Conservation (phyloP, 2,113 vertebrate species). For the Spilogale gracilis region DNA sequence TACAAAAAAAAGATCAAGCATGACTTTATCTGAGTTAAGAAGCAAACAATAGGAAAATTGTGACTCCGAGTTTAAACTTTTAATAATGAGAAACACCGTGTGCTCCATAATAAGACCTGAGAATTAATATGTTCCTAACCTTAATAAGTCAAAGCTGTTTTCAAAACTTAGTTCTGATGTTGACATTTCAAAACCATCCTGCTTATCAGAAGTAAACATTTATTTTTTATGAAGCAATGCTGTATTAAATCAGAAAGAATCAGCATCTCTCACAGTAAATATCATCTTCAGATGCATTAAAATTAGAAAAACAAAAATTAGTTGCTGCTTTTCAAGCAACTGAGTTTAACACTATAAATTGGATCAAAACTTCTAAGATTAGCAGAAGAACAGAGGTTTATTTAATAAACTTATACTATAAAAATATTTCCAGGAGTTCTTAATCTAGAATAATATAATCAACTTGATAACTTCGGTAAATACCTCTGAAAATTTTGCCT, state of each 20-base stretch:
- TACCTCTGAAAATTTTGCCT: background rate
- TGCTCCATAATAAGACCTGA: background rate
- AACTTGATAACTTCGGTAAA: background rate
- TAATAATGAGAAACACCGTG: constrained; percentile 1
- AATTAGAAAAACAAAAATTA: constrained; percentile 20
- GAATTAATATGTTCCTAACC: constrained; percentile 57
- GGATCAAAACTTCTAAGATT: background rate
- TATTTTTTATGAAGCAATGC: constrained; percentile 64
- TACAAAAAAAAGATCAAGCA: constrained; percentile 61
- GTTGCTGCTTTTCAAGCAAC: background rate
- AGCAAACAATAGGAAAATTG: constrained; percentile 57
- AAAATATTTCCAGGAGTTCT: background rate
- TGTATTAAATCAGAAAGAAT: background rate
- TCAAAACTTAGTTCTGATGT: constrained; percentile 65
- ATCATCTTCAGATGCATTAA: background rate
- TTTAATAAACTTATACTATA: background rate
- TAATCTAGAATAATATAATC: background rate
- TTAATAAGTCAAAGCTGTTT: constrained; percentile 73
- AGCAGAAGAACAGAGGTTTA: background rate
- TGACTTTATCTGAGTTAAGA: constrained; percentile 58
- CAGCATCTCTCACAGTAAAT: background rate
- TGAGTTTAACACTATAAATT: background rate
- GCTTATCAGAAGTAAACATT: constrained; percentile 55
- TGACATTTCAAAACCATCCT: constrained; percentile 62
- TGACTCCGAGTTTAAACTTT: constrained; percentile 48